These are phyloP conservation scores for Beroe forskalii DNA, from an alignment of 37 sponge, comb jelly and placozoan genomes.

Conservation along the genomic window DNA sequence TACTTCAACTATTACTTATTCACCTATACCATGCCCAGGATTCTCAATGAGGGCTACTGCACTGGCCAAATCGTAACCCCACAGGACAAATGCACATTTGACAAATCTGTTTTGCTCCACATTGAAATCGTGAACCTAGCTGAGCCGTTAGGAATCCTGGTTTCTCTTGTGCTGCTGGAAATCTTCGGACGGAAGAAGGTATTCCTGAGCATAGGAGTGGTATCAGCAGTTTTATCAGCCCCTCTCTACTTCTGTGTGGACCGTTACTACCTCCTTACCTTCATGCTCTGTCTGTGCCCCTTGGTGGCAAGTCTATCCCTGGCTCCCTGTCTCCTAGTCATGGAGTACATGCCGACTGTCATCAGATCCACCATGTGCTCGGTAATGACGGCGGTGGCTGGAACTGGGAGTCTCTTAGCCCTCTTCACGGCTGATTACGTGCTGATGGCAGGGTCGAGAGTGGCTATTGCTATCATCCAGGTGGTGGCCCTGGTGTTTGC, in stretches of 20 bases:
- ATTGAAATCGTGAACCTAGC: background rate
- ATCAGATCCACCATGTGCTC: background rate
- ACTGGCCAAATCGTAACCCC: background rate
- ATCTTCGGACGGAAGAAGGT: background rate
- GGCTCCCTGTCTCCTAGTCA: background rate
- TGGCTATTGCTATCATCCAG: background rate
- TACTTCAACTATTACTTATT: background rate
- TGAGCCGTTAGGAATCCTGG: background rate
- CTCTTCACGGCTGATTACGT: background rate
- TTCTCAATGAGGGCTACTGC: background rate
- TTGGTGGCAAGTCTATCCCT: background rate
- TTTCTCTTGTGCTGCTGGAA: background rate
- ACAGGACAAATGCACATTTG: background rate
- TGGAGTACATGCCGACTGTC: background rate
- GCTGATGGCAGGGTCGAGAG: background rate
- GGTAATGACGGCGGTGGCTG: background rate
- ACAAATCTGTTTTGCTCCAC: background rate
- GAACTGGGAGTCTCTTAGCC: background rate
- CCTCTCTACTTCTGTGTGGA: background rate
- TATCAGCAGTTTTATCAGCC: background rate
- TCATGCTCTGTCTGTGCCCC: background rate
- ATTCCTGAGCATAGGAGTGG: background rate
- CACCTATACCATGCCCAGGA: background rate
- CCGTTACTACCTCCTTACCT: background rate
- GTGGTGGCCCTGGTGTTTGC: background rate